Percentiles rank a stretch among this genome's conserved stretches.
Evolutionary conservation across 2,888 invertebrate species (phyloP).

Genomic region (Synanthedon formicaeformis): DNA sequence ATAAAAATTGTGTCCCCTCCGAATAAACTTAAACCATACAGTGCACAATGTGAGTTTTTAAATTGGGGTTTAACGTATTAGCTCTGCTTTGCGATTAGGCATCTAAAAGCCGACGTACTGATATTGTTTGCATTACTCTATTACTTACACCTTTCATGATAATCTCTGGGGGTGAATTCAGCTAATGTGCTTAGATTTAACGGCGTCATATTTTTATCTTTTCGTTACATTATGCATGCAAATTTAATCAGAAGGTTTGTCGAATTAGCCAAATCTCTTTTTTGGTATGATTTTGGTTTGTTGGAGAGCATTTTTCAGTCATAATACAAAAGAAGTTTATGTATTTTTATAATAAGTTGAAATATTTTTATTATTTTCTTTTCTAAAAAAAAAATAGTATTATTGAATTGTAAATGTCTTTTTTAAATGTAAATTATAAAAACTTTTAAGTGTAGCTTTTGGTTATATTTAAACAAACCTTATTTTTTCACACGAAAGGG

Average conservation of each 20-base stretch:
- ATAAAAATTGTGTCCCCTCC: constrained; percentile 51
- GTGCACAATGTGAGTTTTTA: constrained; percentile 47
- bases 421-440: too few relatives aligned
- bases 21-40: constrained; percentile 38
- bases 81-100: constrained; percentile 45
- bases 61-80: constrained; percentile 47
- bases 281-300: too few relatives aligned
- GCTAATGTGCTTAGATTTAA: constrained; percentile 48
- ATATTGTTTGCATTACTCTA: constrained; percentile 55
- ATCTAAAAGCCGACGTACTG: constrained; percentile 37
- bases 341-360: too few relatives aligned
- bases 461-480: too few relatives aligned
- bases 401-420: too few relatives aligned
- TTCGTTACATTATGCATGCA: constrained; percentile 23
- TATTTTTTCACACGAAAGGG: too few relatives aligned
- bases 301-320: too few relatives aligned
- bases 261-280: constrained; percentile 4
- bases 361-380: too few relatives aligned
- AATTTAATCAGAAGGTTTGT: constrained; percentile 15
- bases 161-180: constrained; percentile 51
- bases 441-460: too few relatives aligned
- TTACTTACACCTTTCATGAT: constrained; percentile 58
- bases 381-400: too few relatives aligned
- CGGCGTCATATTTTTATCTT: constrained; percentile 29
- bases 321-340: too few relatives aligned